phyloP scores from a whole-genome alignment of 2,797 vertebrate genomes.

The Glyptemys insculpta region DNA sequence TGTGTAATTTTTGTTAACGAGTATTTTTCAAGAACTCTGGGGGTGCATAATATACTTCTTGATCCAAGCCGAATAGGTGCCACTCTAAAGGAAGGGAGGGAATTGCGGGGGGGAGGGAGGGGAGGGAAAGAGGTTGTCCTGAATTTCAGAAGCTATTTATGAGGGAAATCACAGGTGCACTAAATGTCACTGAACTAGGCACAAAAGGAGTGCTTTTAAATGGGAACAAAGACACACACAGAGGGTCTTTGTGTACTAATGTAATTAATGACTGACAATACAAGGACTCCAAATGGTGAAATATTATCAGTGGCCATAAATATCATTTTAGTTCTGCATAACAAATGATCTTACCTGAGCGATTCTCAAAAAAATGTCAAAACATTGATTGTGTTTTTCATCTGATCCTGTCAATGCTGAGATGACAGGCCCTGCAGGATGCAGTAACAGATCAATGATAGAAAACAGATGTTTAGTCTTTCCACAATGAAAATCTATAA shows the following conservation, averaged over 20 bases:
- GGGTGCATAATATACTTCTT: constrained; percentile 62
- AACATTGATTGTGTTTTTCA: constrained; percentile 81
- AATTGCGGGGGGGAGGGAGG: constrained; percentile 34
- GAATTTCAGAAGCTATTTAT: constrained; percentile 65
- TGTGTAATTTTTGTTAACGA: constrained; percentile 29
- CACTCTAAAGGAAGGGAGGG: constrained; percentile 24
- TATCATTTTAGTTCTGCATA: constrained; percentile 76
- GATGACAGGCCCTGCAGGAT: constrained; percentile 80
- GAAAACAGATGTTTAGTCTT: constrained; percentile 67
- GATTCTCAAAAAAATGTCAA: constrained; percentile 83
- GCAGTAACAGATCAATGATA: constrained; percentile 78
- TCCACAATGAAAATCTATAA: constrained; percentile 71
- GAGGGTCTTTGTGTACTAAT: constrained; percentile 69
- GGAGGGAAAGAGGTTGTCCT: not conserved
- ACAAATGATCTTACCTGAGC: constrained; percentile 80
- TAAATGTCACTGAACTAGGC: constrained; percentile 68
- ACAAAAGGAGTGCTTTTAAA: constrained; percentile 72
- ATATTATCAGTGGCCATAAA: constrained; percentile 75
- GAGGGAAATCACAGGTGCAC: constrained; percentile 67
- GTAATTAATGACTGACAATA: constrained; percentile 75
- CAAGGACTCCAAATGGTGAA: constrained; percentile 69
- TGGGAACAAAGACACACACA: constrained; percentile 67
- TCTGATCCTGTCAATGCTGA: constrained; percentile 79
- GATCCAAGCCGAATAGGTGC: constrained; percentile 68
- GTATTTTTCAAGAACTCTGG: constrained; percentile 63